Evolutionary conservation across 2,797 vertebrate genomes (phyloP).

Genomic region (Myotis planiceps): DNA sequence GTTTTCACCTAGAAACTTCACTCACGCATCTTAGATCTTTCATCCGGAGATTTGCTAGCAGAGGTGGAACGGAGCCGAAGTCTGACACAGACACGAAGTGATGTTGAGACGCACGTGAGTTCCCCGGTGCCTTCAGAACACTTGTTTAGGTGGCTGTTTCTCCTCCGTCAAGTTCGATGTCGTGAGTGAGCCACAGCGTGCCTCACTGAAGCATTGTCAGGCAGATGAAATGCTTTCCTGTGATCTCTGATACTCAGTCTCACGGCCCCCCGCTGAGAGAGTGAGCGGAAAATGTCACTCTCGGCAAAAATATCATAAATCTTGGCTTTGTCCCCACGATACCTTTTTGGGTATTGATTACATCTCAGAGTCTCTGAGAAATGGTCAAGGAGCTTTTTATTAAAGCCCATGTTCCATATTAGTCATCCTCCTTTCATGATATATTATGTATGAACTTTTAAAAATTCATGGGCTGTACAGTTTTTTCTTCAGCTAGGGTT

Average conservation of each 20-base stretch:
- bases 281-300: conserved; percentile 89
- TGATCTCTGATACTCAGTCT: conserved; percentile 87
- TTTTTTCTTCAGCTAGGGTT: conserved; percentile 76
- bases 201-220: conserved; percentile 86
- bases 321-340: conserved; percentile 91
- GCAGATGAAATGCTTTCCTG: conserved; percentile 89
- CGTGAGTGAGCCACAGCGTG: conserved; percentile 72
- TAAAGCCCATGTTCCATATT: conserved; percentile 89
- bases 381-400: conserved; percentile 91
- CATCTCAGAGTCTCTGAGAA: conserved; percentile 88
- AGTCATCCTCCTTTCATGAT: conserved; percentile 92
- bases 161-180: conserved; percentile 74
- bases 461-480: conserved; percentile 89
- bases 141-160: conserved; percentile 69
- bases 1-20: conserved; percentile 91
- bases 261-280: conserved; percentile 82
- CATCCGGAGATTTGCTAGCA: conserved; percentile 91
- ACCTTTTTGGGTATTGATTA: conserved; percentile 92
- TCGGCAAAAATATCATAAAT: conserved; percentile 88
- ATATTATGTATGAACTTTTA: conserved; percentile 95
- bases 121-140: conserved; percentile 63
- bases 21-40: conserved; percentile 92
- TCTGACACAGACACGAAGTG: conserved; percentile 85
- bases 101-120: conserved; percentile 89
- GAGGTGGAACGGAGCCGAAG: conserved; percentile 89